Base-by-base conservation (phyloP, 2,888 invertebrate species). In the Venustoraphidia nigricollis region DNA sequence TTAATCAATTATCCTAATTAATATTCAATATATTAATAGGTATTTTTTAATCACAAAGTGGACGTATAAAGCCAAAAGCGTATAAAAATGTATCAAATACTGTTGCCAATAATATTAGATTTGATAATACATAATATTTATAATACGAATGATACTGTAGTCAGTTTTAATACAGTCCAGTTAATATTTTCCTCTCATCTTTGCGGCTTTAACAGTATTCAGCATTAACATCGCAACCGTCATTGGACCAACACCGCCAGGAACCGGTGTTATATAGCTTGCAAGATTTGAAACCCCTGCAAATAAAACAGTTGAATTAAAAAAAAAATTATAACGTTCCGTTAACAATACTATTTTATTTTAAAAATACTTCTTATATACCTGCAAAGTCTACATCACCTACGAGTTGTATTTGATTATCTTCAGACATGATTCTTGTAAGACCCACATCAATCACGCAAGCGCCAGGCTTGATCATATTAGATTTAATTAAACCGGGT, bases 221-320 rank as follows among this genome's bases (percentile, higher is more conserved):
- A 78, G 79, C 88, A 94, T 89, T 36, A 94, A 66, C 90, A 92
- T 92, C 1, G 91, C 86, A 0, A 93, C 92, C 0, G 94, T 94
- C 84, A 93, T 88, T 0, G 93, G 93, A 0, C 93, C 93, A 5
- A 90, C 93, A 2, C 94, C 94, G 2, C 93, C 82, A 1, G 93
- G 93, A 0, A 93, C 94, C 1, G 93, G 92, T 0, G 92, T 91
- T 43, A 94, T 81, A 46, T 81, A 74, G 9, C 88, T 86, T 9
- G 92, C 93, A 27, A 89, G 73, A 66, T 88, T 73, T 50, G 75
- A 75, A 1, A 90, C 90, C 65, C 73, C 78, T 82, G 70, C 53
- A 62, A 64, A 55, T 36, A 36, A 27, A 48, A 36, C 13, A 37
- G 8, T 46, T 34, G 11, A 14, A 14, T 27, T 9, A 39, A 13